Percentiles rank a stretch among this genome's conserved stretches.
phyloP scores from a whole-genome alignment of 2,888 invertebrate genomes.

The Epirrita christyi region DNA sequence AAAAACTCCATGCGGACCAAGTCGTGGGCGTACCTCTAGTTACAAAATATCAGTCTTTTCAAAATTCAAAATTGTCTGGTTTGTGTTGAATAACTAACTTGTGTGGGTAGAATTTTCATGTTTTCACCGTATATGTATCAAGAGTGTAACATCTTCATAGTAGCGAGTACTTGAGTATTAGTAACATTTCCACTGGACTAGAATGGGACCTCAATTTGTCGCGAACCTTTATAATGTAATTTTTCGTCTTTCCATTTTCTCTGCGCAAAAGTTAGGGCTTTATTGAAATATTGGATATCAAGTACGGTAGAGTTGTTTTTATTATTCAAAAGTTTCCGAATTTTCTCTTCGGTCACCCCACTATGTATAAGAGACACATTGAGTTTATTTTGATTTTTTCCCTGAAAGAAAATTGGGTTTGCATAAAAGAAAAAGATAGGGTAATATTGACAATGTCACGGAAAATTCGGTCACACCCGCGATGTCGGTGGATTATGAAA shows the following conservation, averaged over 20 bases:
- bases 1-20: too few relatives aligned
- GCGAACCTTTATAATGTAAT: slow-evolving; percentile 78
- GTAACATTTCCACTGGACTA: slow-evolving; percentile 55
- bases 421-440: slow-evolving; percentile 53
- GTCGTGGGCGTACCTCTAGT: too few relatives aligned
- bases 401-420: slow-evolving; percentile 57
- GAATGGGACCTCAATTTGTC: slow-evolving; percentile 67
- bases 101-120: too few relatives aligned
- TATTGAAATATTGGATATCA: slow-evolving; percentile 83
- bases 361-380: slow-evolving; percentile 56
- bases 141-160: neutral
- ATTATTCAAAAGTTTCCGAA: slow-evolving; percentile 71
- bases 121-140: neutral
- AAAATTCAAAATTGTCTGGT: too few relatives aligned
- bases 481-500: slow-evolving; percentile 42
- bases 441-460: slow-evolving; percentile 53
- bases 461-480: slow-evolving; percentile 46
- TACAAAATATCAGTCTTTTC: too few relatives aligned
- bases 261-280: slow-evolving; percentile 72
- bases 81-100: too few relatives aligned
- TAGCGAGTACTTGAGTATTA: slow-evolving; percentile 9
- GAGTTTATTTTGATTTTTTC: slow-evolving; percentile 66
- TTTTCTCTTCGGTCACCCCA: slow-evolving; percentile 51
- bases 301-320: slow-evolving; percentile 77
- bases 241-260: slow-evolving; percentile 77